Evolutionary conservation across 2,888 invertebrate genomes (phyloP).

Genomic region (Acronicta leporina): DNA sequence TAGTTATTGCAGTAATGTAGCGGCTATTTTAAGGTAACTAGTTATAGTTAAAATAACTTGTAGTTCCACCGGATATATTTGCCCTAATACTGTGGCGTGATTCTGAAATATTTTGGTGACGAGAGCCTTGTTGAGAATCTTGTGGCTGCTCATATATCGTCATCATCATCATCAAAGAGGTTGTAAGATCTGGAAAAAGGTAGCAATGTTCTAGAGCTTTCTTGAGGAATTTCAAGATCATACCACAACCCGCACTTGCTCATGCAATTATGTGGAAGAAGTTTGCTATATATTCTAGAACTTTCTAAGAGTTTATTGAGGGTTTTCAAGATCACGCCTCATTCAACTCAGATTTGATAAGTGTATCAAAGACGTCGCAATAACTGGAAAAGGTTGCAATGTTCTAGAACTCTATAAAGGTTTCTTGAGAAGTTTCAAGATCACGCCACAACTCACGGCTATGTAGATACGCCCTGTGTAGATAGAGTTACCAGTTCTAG

Average conservation of each 20-base stretch:
- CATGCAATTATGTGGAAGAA: too few relatives aligned
- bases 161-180: too few relatives aligned
- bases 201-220: too few relatives aligned
- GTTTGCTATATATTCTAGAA: too few relatives aligned
- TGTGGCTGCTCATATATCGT: too few relatives aligned
- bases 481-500: constrained; percentile 66
- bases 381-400: not conserved
- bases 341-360: constrained; percentile 13
- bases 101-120: constrained; percentile 3
- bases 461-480: constrained; percentile 64
- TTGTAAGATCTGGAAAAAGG: too few relatives aligned
- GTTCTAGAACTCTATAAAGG: not conserved
- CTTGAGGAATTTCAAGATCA: too few relatives aligned
- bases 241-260: too few relatives aligned
- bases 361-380: constrained; percentile 34
- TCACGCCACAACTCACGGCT: constrained; percentile 48
- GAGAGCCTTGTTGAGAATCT: too few relatives aligned
- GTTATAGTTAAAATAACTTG: constrained; percentile 42
- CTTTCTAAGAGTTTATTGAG: too few relatives aligned
- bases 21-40: constrained; percentile 53
- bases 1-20: constrained; percentile 65
- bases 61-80: constrained; percentile 57
- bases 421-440: constrained; percentile 8
- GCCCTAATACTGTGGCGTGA: constrained; percentile 52
- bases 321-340: too few relatives aligned